A percentile compares a stretch with the other conserved stretches of the same genome.
These are phyloP conservation scores for Netelia inedita DNA, from an alignment of 2,888 invertebrate genomes.

Conservation along the genomic window DNA sequence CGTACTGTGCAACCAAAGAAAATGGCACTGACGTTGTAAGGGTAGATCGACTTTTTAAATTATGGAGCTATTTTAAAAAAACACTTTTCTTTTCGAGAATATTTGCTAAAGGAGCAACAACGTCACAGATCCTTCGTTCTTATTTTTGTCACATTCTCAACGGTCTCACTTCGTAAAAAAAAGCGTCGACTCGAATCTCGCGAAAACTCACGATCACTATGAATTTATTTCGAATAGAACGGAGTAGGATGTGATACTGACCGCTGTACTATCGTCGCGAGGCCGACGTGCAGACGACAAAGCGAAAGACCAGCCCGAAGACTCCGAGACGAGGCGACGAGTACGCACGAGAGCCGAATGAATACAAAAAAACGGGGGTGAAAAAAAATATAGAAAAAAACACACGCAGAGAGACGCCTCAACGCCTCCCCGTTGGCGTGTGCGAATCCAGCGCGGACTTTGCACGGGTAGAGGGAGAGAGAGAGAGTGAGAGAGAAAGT, in stretches of 20 bases:
- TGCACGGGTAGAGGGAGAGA: slow-evolving; percentile 32
- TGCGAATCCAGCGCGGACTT: slow-evolving; percentile 61
- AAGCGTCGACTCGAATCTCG: background rate
- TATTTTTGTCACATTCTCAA: too few relatives aligned
- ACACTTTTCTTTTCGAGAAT: too few relatives aligned
- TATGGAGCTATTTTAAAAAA: too few relatives aligned
- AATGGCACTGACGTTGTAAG: background rate
- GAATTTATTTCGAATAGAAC: background rate
- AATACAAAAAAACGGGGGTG: background rate
- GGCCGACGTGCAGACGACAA: background rate
- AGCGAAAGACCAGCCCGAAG: background rate
- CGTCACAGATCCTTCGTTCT: slow-evolving; percentile 44
- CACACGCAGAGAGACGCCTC: slow-evolving; percentile 41
- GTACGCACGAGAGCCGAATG: slow-evolving; percentile 20
- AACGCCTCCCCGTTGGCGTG: slow-evolving; percentile 49
- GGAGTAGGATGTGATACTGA: slow-evolving; percentile 54
- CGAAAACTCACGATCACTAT: background rate
- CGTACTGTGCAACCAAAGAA: background rate
- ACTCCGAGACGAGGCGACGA: slow-evolving; percentile 24
- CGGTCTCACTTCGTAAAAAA: background rate
- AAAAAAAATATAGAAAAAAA: slow-evolving; percentile 29
- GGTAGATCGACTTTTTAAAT: too few relatives aligned
- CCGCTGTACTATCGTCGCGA: slow-evolving; percentile 61
- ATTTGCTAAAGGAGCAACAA: slow-evolving; percentile 31
- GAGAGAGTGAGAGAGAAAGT: too few relatives aligned